Base-by-base conservation (phyloP, 1,140 invertebrate species). In the Drosophila orosa region DNA sequence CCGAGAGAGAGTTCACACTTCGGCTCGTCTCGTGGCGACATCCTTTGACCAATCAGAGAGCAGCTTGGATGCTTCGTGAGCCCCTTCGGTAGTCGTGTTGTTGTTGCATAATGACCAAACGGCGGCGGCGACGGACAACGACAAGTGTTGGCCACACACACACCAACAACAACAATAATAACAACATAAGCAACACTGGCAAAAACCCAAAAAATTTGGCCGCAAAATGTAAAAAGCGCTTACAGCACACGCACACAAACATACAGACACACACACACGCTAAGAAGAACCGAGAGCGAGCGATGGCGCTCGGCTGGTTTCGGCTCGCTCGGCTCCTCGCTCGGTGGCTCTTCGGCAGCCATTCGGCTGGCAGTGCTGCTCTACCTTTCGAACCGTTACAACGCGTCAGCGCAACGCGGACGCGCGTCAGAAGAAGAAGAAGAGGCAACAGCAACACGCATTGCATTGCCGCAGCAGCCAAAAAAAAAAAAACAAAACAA, bases 11-110 rank as follows among this genome's bases (percentile, higher is more conserved):
- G 13, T 8, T 9, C 13, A 12, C 37, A 45, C 71, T 71, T 86
- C 82, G 82, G 78, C 33, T 61, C 25, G 22, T 39, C 19, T 73
- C 57, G 44, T 44, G 54, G 52, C 31, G 7, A 52, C 40, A 73
- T 87, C 75, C 71, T 78, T 68, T 44, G 47, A 73, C 82, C 82
- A 86, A 86, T 86, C 82, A 87, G 71, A 82, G 69, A 60, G 50
- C 72, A 33, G 63, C 73, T 50, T 52, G 25, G n/a, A 22, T 19
- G 31, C 74, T 76, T 77, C 74, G 74, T 52, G 73, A 31, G 27
- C 24, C 17, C 8, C 19, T 65, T 74, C 57, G 66, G 27, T 31
- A 7, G 10, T 50, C 10, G 27, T 50, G 69, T 59, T 83, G 74
- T 81, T 68, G 79, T 86, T 86, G 82, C 82, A 81, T 86, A 82